These are phyloP conservation scores for Drosophila melanica DNA, from an alignment of 1,140 invertebrate species.

Conservation along the genomic window DNA sequence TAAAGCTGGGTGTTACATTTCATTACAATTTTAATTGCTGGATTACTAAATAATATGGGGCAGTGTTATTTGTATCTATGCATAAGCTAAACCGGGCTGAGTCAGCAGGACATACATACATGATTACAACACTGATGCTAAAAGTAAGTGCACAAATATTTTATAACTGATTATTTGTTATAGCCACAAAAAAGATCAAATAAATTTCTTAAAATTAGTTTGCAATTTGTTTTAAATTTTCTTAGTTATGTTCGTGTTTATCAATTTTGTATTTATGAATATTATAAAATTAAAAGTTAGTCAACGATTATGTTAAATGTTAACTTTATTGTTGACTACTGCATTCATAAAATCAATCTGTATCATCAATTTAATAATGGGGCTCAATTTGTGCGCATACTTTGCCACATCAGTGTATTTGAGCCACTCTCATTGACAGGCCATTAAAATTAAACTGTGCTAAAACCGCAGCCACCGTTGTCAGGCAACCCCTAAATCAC, in stretches of 20 bases:
- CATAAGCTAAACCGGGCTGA: not conserved
- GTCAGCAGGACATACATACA: not conserved
- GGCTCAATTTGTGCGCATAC: slow-evolving; percentile 17
- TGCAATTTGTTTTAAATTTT: no score
- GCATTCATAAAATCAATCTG: no score
- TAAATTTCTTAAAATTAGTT: no score
- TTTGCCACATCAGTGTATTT: slow-evolving; percentile 33
- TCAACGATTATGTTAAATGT: not conserved
- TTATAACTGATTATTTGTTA: no score
- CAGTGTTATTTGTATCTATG: not conserved
- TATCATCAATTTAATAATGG: no score
- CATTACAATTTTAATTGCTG: slow-evolving; percentile 1
- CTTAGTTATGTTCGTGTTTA: no score
- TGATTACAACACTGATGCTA: not conserved
- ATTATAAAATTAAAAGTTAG: no score
- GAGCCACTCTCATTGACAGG: slow-evolving; percentile 38
- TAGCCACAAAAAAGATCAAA: no score
- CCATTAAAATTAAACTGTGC: slow-evolving; percentile 57
- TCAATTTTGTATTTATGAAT: no score
- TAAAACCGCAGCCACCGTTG: slow-evolving; percentile 29
- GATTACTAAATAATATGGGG: slow-evolving; percentile 1
- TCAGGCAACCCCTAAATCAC: slow-evolving; percentile 68
- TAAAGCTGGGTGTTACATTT: not conserved
- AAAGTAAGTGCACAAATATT: not conserved
- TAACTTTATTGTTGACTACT: not conserved